These are phyloP conservation scores for Catharus ustulatus DNA, from an alignment of 2,797 vertebrate genomes.

Conservation along the genomic window DNA sequence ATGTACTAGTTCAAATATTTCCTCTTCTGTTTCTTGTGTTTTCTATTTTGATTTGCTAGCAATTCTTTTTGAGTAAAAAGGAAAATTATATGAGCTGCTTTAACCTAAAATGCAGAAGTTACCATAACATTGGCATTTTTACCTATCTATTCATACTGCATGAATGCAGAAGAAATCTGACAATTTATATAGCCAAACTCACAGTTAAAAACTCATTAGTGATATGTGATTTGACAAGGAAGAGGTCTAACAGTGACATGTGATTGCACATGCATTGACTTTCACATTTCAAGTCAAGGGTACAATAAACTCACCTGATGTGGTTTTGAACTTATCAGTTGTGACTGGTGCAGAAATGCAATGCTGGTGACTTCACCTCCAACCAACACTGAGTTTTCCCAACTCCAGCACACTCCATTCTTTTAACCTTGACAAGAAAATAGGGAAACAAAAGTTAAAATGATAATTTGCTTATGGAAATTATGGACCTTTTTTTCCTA, in stretches of 20 bases:
- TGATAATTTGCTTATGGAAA: background rate
- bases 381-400: background rate
- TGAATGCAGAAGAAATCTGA: background rate
- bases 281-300: constrained; percentile 29
- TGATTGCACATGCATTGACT: background rate
- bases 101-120: background rate
- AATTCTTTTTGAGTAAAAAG: background rate
- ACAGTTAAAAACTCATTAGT: background rate
- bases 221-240: constrained; percentile 23
- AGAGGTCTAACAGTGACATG: background rate
- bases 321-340: background rate
- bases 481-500: background rate
- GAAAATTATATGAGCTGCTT: background rate
- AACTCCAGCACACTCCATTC: background rate
- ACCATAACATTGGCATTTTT: background rate
- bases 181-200: background rate
- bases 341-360: background rate
- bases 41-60: background rate
- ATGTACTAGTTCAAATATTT: constrained; percentile 11
- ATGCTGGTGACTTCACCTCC: background rate
- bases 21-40: background rate
- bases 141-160: background rate
- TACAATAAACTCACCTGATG: background rate
- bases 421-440: background rate
- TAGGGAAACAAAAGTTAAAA: background rate